Evolutionary conservation across 2,888 invertebrate genomes (phyloP).

Genomic region (Brachyptera putata): DNA sequence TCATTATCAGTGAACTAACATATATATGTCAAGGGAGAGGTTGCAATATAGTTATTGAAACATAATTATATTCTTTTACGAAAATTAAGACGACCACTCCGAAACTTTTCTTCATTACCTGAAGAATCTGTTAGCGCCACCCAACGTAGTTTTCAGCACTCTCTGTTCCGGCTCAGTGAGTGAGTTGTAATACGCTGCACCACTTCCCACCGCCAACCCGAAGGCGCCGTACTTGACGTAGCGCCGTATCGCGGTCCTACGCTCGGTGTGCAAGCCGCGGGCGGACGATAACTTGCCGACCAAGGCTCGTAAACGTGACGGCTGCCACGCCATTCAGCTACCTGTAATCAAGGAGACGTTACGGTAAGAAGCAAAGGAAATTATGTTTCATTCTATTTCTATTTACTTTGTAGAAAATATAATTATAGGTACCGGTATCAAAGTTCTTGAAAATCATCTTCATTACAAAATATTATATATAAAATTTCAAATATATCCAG

Average conservation of each 20-base stretch:
- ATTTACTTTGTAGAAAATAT: no score
- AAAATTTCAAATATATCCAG: no score
- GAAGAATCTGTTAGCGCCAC: conserved; percentile 45
- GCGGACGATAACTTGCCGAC: no score
- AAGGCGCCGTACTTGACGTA: conserved; percentile 23
- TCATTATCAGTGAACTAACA: neutral
- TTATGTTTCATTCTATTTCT: no score
- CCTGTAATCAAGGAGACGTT: no score
- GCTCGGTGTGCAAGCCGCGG: neutral
- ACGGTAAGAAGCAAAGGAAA: no score
- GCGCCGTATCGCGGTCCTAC: neutral
- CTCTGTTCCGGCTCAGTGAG: conserved; percentile 37
- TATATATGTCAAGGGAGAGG: neutral
- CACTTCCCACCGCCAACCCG: conserved; percentile 4
- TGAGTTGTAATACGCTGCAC: conserved; percentile 35
- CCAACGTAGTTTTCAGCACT: conserved; percentile 38
- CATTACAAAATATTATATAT: no score
- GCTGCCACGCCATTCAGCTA: no score
- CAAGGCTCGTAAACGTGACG: no score
- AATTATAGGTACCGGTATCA: no score
- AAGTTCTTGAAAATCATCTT: no score
- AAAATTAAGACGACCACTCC: conserved; percentile 23
- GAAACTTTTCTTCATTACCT: no score
- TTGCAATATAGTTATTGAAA: neutral
- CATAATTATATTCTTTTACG: neutral